Evolutionary conservation across 2,888 invertebrate species (phyloP).

Genomic region (Agapetus fuscipes): DNA sequence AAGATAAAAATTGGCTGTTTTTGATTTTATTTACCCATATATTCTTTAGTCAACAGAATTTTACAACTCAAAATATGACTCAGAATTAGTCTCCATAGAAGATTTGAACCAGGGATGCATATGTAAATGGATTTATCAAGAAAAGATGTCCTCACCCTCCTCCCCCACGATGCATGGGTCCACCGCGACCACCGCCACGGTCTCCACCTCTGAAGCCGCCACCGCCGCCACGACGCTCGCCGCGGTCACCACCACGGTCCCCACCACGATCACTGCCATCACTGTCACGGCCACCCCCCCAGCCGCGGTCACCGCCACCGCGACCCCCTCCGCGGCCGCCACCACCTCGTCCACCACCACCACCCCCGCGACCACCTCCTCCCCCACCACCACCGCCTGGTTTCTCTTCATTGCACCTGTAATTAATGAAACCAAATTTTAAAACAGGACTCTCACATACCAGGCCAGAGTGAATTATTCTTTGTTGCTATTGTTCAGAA

Average conservation of each 20-base stretch:
- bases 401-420: conserved; percentile 39
- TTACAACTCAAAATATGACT: too few relatives aligned
- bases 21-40: too few relatives aligned
- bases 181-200: conserved; percentile 28
- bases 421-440: too few relatives aligned
- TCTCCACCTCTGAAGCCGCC: conserved; percentile 28
- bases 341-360: conserved; percentile 27
- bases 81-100: conserved; percentile 13
- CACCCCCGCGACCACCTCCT: conserved; percentile 27
- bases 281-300: conserved; percentile 33
- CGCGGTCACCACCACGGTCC: conserved; percentile 26
- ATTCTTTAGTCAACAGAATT: too few relatives aligned
- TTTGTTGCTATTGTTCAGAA: too few relatives aligned
- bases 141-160: too few relatives aligned
- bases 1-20: too few relatives aligned
- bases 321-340: conserved; percentile 30
- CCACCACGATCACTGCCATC: conserved; percentile 34
- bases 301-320: conserved; percentile 29
- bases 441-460: too few relatives aligned
- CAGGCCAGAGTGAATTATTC: too few relatives aligned
- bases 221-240: conserved; percentile 23
- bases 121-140: too few relatives aligned
- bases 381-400: conserved; percentile 38
- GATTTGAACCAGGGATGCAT: too few relatives aligned
- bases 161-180: conserved; percentile 43